Conservation (phyloP, 2,797 vertebrate species). For the Smutsia gigantea region DNA sequence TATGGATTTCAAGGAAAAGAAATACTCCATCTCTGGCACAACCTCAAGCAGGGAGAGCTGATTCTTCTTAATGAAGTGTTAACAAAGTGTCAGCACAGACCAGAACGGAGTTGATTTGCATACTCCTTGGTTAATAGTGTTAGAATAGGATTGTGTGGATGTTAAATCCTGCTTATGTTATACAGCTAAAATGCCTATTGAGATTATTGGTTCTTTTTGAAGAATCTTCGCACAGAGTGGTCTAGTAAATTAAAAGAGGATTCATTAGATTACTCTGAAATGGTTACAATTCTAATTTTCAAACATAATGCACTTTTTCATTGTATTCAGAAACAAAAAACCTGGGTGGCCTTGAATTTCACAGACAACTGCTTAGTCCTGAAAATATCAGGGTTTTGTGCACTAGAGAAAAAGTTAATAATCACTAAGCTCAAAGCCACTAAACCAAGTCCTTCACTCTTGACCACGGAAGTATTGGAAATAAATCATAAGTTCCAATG, state of each 20-base stretch:
- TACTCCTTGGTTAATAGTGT: neutral
- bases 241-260: slow-evolving; percentile 44
- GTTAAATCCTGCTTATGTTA: slow-evolving; percentile 34
- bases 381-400: neutral
- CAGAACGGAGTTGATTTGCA: neutral
- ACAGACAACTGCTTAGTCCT: neutral
- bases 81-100: neutral
- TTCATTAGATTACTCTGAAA: slow-evolving; percentile 13
- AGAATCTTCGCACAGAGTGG: neutral
- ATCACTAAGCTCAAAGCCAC: neutral
- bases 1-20: slow-evolving; percentile 51
- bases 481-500: neutral
- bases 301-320: neutral
- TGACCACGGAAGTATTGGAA: neutral
- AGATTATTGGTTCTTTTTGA: slow-evolving; percentile 25
- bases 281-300: slow-evolving; percentile 3
- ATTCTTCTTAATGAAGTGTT: slow-evolving; percentile 37
- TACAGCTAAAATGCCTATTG: neutral
- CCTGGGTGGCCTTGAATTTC: neutral
- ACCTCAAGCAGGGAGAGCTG: neutral
- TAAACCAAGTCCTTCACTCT: neutral
- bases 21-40: slow-evolving; percentile 8
- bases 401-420: neutral
- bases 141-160: neutral
- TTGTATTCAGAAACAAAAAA: neutral